Base-by-base conservation (phyloP, 2,113 vertebrate species). In the Prunella fulvescens region DNA sequence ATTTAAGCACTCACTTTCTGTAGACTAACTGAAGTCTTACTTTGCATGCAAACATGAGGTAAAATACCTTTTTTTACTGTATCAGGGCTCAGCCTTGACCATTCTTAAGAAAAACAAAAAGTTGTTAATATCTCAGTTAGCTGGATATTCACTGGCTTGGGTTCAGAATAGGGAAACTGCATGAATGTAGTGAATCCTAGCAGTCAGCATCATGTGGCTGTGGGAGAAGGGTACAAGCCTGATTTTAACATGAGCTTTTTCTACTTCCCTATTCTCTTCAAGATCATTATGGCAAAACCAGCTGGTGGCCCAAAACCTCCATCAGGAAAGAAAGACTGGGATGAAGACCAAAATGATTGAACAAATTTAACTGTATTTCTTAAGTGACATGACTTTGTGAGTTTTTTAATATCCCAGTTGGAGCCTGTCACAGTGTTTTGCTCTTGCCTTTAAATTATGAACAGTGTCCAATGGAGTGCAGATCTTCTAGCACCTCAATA, bases 251-350 rank as follows among this genome's bases (percentile, higher is more conserved):
- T 39, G 6, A 17, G 3, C 3, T 81, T 92, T 88, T 83, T 84
- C 64, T 71, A 2, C 12, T 81, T 83, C 37, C 73, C 45, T 69
- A 0, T 69, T 84, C 14, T 50, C 28, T 91, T 73, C 65, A 72
- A 99, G 99, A 99, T 99, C 84, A 99, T 99, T 93, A 99, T 99
- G 99, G 99, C 99, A 90, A 99, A 99, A 97, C 99, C 99, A 95
- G 98, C 99, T 66, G 99, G 99, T 86, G 99, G 99, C 65, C 99
- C 99, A 58, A 99, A 98, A 98, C 97, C 99, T 95, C 99, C 99
- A 12, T 98, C 98, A 91, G 99, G 98, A 90, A 99, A 98, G 97
- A 99, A 99, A 79, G 98, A 99, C 93, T 99, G 99, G 96, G 99
- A 99, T 45, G 99, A 99, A n/a, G 99, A 99, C 45, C 98, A 98